Evolutionary conservation across 2,888 invertebrate species (phyloP).

Genomic region (Drosophila antonietae): DNA sequence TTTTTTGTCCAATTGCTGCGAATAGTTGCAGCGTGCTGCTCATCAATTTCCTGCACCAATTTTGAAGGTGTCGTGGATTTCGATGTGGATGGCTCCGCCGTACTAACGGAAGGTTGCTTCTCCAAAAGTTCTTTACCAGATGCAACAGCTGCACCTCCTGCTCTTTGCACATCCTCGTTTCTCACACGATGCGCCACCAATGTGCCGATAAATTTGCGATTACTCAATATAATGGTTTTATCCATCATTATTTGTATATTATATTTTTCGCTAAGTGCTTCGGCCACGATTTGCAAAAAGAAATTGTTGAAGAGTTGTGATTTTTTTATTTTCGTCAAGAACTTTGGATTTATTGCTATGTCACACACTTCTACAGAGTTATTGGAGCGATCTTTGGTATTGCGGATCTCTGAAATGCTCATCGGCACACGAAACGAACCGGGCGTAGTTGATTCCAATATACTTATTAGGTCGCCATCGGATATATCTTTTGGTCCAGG

Average conservation of each 20-base stretch:
- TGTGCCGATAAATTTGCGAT: slow-evolving; percentile 90
- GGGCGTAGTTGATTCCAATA: slow-evolving; percentile 89
- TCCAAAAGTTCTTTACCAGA: not conserved
- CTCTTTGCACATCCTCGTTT: slow-evolving; percentile 87
- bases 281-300: slow-evolving; percentile 91
- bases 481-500: slow-evolving; percentile 90
- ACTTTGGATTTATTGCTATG: slow-evolving; percentile 92
- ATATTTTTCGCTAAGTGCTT: slow-evolving; percentile 92
- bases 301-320: slow-evolving; percentile 91
- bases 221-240: slow-evolving; percentile 88
- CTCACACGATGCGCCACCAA: slow-evolving; percentile 91
- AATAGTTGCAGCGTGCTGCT: slow-evolving; percentile 56
- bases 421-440: slow-evolving; percentile 93
- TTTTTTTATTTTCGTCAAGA: slow-evolving; percentile 90
- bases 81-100: not conserved
- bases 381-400: slow-evolving; percentile 91
- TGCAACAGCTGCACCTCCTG: not conserved
- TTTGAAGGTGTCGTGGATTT: slow-evolving; percentile 6
- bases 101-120: not conserved
- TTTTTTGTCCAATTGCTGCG: slow-evolving; percentile 60
- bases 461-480: slow-evolving; percentile 89
- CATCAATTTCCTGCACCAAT: slow-evolving; percentile 88
- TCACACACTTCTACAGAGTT: slow-evolving; percentile 91
- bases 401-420: slow-evolving; percentile 94
- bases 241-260: slow-evolving; percentile 89